A percentile compares a stretch with the other conserved stretches of the same genome.
phyloP scores from a whole-genome alignment of 2,888 invertebrate species.

The Chouioia cunea region DNA sequence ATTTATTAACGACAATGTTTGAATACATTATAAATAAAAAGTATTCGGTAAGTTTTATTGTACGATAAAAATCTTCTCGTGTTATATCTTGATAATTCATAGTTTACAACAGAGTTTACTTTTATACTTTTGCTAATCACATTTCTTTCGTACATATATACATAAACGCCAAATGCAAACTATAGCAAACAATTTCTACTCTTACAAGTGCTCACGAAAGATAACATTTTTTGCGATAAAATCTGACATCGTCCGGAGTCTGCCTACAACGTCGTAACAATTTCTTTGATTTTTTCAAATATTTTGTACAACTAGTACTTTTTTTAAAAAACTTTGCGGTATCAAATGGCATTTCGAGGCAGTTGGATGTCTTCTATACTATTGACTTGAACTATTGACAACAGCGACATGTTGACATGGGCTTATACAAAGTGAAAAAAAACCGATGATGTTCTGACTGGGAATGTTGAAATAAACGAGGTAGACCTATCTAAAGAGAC shows the following conservation, averaged over 20 bases:
- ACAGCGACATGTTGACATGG: too few species aligned
- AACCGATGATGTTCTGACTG: too few species aligned
- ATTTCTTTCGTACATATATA: constrained; percentile 9
- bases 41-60: constrained; percentile 10
- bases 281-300: too few species aligned
- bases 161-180: constrained; percentile 35
- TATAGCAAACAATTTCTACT: constrained; percentile 14
- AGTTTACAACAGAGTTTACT: not conserved
- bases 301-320: too few species aligned
- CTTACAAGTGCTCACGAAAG: constrained; percentile 11
- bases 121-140: constrained; percentile 2
- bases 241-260: not conserved
- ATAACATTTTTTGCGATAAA: not conserved
- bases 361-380: too few species aligned
- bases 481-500: too few species aligned
- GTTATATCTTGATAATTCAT: constrained; percentile 5
- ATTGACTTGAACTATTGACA: too few species aligned
- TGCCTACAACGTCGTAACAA: not conserved
- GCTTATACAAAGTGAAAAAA: too few species aligned
- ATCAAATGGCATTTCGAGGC: constrained; percentile 2
- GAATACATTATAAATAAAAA: constrained; percentile 26
- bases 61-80: constrained; percentile 7
- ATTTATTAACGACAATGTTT: constrained; percentile 37
- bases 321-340: too few species aligned
- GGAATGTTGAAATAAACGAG: too few species aligned